Evolutionary conservation across 2,888 invertebrate genomes (phyloP).

Genomic region (Palloptera scutellata): DNA sequence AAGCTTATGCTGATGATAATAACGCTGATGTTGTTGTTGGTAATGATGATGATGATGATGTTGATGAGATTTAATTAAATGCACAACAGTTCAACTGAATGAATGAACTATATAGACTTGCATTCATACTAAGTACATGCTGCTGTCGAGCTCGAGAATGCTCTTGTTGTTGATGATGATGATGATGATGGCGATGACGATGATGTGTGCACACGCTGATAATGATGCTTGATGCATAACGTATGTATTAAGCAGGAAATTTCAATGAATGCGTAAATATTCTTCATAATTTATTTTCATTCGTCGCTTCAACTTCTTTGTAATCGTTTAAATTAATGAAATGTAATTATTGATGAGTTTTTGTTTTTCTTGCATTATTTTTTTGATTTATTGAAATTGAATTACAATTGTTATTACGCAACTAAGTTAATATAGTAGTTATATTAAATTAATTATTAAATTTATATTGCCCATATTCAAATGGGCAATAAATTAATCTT

Average conservation of each 20-base stretch:
- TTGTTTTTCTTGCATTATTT: background rate
- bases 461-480: no score
- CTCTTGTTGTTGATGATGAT: background rate
- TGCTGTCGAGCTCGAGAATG: background rate
- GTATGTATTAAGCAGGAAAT: conserved; percentile 59
- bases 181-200: background rate
- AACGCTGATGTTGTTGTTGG: no score
- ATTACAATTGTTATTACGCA: no score
- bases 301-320: no score
- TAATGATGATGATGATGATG: no score
- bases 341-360: conserved; percentile 39
- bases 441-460: no score
- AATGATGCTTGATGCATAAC: conserved; percentile 39
- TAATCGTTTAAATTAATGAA: conserved; percentile 37
- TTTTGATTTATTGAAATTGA: no score
- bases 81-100: no score
- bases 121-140: background rate
- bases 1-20: no score
- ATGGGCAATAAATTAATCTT: no score
- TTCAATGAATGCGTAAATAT: conserved; percentile 45
- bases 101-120: background rate
- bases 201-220: background rate
- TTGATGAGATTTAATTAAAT: no score
- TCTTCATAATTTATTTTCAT: background rate
- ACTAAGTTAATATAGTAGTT: no score